These are phyloP conservation scores for Motacilla tschutschensis DNA, from an alignment of 2,113 vertebrate species.

Conservation along the genomic window DNA sequence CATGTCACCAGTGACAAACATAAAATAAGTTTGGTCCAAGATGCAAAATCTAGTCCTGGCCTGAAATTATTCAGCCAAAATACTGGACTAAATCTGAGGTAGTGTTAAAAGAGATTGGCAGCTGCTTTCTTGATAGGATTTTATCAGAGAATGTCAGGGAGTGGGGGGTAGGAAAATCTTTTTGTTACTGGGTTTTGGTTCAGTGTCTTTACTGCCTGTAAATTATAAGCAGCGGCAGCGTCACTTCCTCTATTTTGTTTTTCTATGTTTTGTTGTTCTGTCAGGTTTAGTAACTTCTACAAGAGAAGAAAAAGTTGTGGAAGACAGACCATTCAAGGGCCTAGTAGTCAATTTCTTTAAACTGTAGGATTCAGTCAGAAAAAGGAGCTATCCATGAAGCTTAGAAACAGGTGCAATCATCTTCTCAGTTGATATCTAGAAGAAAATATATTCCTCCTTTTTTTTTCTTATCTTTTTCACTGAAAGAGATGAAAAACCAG, in stretches of 20 bases:
- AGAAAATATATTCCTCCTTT: not conserved
- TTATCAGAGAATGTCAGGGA: not conserved
- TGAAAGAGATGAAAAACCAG: not conserved
- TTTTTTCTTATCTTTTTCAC: not conserved
- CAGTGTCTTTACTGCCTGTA: not conserved
- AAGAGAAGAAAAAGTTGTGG: not conserved
- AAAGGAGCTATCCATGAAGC: not conserved
- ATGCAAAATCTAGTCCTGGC: not conserved
- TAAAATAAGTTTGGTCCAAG: not conserved
- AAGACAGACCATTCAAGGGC: not conserved
- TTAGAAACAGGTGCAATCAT: not conserved
- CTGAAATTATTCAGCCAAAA: not conserved
- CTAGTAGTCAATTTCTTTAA: not conserved
- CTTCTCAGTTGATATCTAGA: not conserved
- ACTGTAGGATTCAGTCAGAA: not conserved
- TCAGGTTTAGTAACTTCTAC: not conserved
- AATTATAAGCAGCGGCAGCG: not conserved
- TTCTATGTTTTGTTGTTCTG: not conserved
- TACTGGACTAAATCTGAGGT: not conserved
- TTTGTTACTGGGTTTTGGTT: not conserved
- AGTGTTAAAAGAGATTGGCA: not conserved
- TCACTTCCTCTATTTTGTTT: not conserved
- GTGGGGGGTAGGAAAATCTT: accelerated
- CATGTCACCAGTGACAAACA: not conserved
- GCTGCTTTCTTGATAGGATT: not conserved